A percentile compares a stretch with the other conserved stretches of the same genome.
Evolutionary conservation across 2,888 invertebrate genomes (phyloP).

Genomic region (Slavum lentiscoides): DNA sequence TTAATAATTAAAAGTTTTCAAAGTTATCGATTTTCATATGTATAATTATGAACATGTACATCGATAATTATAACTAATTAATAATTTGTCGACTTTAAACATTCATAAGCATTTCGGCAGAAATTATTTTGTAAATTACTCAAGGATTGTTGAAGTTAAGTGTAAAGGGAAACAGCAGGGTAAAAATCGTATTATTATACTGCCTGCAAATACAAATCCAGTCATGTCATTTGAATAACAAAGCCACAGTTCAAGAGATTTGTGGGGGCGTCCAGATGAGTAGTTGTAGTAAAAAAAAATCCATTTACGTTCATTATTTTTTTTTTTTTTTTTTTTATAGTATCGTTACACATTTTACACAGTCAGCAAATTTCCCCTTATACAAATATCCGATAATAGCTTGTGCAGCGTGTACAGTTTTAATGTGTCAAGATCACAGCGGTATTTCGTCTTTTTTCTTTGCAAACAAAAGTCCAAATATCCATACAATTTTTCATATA

Average conservation of each 20-base stretch:
- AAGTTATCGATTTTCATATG: too few species aligned
- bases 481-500: conserved; percentile 1
- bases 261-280: conserved; percentile 28
- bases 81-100: too few species aligned
- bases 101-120: too few species aligned
- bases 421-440: conserved; percentile 35
- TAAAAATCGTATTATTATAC: conserved; percentile 2
- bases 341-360: conserved; percentile 19
- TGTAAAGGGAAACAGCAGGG: not conserved
- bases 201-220: conserved; percentile 14
- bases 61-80: too few species aligned
- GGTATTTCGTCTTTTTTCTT: not conserved
- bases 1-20: too few species aligned
- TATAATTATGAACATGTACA: too few species aligned
- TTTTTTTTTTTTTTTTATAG: conserved; percentile 17
- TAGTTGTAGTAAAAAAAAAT: conserved; percentile 26
- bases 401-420: conserved; percentile 9
- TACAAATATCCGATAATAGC: conserved; percentile 27
- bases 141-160: not conserved
- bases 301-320: conserved; percentile 39
- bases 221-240: conserved; percentile 45
- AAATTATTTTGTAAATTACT: conserved; percentile 7
- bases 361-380: conserved; percentile 46
- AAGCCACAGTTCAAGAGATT: conserved; percentile 40
- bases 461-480: conserved; percentile 13